These are phyloP conservation scores for Eristalinus aeneus DNA, from an alignment of 2,888 invertebrate species.

Conservation along the genomic window DNA sequence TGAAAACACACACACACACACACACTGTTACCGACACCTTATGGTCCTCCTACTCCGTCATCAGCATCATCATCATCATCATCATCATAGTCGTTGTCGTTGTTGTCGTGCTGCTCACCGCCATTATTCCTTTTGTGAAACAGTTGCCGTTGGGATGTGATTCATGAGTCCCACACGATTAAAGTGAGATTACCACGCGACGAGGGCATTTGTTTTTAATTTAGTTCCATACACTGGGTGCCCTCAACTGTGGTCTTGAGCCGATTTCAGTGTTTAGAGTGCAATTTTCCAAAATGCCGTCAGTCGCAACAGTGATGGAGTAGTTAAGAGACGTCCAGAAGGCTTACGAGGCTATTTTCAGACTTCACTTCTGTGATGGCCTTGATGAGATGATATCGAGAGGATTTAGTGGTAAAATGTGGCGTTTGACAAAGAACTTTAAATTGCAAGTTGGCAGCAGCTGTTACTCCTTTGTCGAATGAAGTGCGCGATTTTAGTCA, in stretches of 20 bases:
- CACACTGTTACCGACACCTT: constrained; percentile 39
- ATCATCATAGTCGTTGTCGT: constrained; percentile 32
- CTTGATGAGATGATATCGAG: constrained; percentile 22
- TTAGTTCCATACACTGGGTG: constrained; percentile 22
- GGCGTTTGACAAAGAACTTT: neutral
- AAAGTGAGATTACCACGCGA: constrained; percentile 68
- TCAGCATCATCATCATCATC: constrained; percentile 46
- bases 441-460: neutral
- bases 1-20: constrained; percentile 43
- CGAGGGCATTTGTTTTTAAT: constrained; percentile 60
- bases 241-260: constrained; percentile 43
- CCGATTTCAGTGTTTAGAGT: constrained; percentile 45
- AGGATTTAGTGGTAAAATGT: neutral
- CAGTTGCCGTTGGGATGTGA: constrained; percentile 50
- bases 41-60: constrained; percentile 31
- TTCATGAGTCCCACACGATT: constrained; percentile 59
- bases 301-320: constrained; percentile 55
- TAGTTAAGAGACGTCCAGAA: constrained; percentile 22
- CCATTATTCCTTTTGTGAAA: constrained; percentile 43
- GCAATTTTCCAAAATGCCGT: constrained; percentile 45
- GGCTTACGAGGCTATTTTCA: constrained; percentile 49
- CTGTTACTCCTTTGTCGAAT: neutral
- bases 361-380: constrained; percentile 14
- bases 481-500: too few relatives aligned
- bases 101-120: neutral